Evolutionary conservation across 2,888 invertebrate species (phyloP).

Genomic region (Chouioia cunea): DNA sequence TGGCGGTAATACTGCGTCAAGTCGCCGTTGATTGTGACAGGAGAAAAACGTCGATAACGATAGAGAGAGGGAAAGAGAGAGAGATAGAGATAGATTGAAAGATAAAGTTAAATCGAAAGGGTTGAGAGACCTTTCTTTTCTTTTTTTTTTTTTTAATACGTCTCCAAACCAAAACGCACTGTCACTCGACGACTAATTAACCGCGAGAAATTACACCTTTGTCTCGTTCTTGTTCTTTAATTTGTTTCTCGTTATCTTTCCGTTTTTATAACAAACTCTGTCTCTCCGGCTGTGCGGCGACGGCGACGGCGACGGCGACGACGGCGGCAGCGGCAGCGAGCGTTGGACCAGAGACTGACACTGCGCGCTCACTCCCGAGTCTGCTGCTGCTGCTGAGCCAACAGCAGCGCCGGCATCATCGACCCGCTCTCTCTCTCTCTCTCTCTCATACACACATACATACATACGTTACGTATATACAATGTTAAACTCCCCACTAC

Average conservation of each 20-base stretch:
- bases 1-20: constrained; percentile 70
- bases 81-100: too few relatives aligned
- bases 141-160: too few relatives aligned
- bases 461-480: constrained; percentile 38
- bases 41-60: too few relatives aligned
- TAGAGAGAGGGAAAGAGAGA: too few relatives aligned
- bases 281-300: constrained; percentile 31
- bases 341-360: constrained; percentile 74
- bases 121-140: too few relatives aligned
- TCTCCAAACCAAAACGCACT: too few relatives aligned
- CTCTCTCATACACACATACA: constrained; percentile 69
- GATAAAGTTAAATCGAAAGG: too few relatives aligned
- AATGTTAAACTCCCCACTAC: neutral
- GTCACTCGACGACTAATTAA: too few relatives aligned
- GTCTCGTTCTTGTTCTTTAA: too few relatives aligned
- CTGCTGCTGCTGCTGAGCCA: constrained; percentile 55
- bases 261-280: too few relatives aligned
- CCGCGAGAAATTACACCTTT: too few relatives aligned
- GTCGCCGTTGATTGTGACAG: neutral
- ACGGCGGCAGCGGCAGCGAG: constrained; percentile 74
- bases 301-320: constrained; percentile 29
- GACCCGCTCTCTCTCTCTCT: constrained; percentile 76
- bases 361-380: constrained; percentile 1
- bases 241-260: too few relatives aligned
- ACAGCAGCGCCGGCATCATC: constrained; percentile 68